Base-by-base conservation (phyloP, 30 jellyfish, hydroid and myxozoan species). In the Nemopilema nomurai region DNA sequence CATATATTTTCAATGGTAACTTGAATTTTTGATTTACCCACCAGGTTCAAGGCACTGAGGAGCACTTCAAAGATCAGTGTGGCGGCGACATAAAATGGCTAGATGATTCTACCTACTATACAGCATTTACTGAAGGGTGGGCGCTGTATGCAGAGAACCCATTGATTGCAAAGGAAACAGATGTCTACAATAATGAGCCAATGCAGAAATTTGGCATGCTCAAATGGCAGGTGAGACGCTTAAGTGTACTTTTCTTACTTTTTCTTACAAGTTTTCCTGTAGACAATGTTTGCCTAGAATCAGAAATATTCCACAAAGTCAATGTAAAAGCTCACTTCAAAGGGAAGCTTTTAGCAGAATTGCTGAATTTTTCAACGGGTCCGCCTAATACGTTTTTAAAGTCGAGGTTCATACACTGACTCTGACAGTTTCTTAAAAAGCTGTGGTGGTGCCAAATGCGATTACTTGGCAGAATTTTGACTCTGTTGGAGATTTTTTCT, bases 51-150 rank as follows among this genome's bases (percentile, higher is more conserved):
- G 99, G 99, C 0, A 80, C 77, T 49, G 71, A 74, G 64, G 99
- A 94, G 77, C 99, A 89, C 77, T 94, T 94, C 87, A 87, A 96
- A 31, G 99, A 94, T 50, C 70, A 76, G 67, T 94, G 99, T 74
- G 97, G 97, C 28, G 99, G 99, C 19, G 90, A 80, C 7, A 90
- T 84, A 41, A 85, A 81, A 13, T 94, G 99, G 99, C 91, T 94
- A n/a, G 99, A 94, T 76, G 97, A 82, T 65, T 81, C 87, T 30
- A 90, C 99, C 16, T 94, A 83, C 67, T 94, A 89, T 83, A 94
- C 99, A 9, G 99, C 99, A 22, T 94, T 94, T 84, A 89, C 97
- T 19, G 99, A 94, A 71, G 99, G 99, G 18, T 94, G 99, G 99
- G 99, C 97, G 0, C 62, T 94, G 82, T 94, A 94, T 94, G 99